Conservation (phyloP, 2,888 invertebrate genomes). For the Seira ritae region DNA sequence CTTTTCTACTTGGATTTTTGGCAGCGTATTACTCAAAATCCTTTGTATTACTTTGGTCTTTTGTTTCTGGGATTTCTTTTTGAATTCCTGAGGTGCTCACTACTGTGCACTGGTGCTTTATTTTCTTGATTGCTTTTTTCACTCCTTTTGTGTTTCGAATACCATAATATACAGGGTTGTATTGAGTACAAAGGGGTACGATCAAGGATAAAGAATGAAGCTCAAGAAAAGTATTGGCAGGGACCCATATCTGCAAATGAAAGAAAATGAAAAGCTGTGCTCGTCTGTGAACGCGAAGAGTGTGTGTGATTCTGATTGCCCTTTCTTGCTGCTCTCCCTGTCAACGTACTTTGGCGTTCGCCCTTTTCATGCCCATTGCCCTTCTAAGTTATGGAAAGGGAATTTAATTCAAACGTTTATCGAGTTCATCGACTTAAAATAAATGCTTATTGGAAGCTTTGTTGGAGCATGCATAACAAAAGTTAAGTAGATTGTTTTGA, state of each 20-base stretch:
- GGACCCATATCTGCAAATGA: constrained; percentile 16
- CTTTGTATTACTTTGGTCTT: constrained; percentile 33
- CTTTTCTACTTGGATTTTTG: constrained; percentile 29
- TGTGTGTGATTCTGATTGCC: not conserved
- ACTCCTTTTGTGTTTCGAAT: constrained; percentile 23
- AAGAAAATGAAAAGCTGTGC: constrained; percentile 19
- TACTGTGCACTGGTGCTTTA: constrained; percentile 29
- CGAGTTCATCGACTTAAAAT: not conserved
- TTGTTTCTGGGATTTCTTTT: constrained; percentile 35
- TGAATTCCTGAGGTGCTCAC: constrained; percentile 31
- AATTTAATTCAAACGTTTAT: not conserved
- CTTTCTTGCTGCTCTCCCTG: not conserved
- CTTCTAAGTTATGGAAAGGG: not conserved
- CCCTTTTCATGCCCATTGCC: not conserved
- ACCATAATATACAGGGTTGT: constrained; percentile 16
- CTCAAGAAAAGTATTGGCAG: constrained; percentile 38
- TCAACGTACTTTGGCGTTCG: not conserved
- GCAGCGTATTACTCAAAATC: constrained; percentile 17
- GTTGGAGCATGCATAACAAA: no score
- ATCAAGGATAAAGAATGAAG: constrained; percentile 15
- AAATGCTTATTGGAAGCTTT: no score
- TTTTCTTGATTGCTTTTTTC: constrained; percentile 41
- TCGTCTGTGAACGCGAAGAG: not conserved
- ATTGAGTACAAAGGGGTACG: not conserved
- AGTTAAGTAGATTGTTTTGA: not conserved